These are phyloP conservation scores for Dastarcus helophoroides DNA, from an alignment of 2,888 invertebrate genomes.

Conservation along the genomic window DNA sequence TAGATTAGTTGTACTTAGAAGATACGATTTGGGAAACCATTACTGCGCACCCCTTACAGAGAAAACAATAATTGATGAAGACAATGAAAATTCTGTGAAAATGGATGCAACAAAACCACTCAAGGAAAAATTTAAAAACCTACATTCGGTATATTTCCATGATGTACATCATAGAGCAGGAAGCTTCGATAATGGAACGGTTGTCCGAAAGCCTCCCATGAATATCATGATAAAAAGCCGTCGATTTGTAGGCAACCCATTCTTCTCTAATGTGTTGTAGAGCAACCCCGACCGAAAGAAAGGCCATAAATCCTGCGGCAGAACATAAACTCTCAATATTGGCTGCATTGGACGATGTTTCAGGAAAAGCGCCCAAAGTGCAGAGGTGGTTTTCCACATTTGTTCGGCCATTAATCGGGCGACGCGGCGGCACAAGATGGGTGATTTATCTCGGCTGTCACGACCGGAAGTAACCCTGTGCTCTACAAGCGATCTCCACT, in stretches of 20 bases:
- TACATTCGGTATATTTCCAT: no score
- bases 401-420: slow-evolving; percentile 37
- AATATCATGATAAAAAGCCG: neutral
- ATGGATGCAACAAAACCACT: no score
- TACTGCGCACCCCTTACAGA: no score
- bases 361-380: slow-evolving; percentile 28
- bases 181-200: no score
- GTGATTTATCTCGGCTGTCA: slow-evolving; percentile 37
- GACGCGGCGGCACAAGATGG: slow-evolving; percentile 24
- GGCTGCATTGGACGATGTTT: slow-evolving; percentile 23
- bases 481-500: slow-evolving; percentile 36
- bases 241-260: slow-evolving; percentile 2
- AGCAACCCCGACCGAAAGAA: neutral
- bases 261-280: neutral
- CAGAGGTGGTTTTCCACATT: slow-evolving; percentile 38
- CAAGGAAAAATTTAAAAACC: no score
- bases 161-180: no score
- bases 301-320: slow-evolving; percentile 18
- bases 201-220: no score
- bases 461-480: slow-evolving; percentile 37
- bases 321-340: slow-evolving; percentile 25
- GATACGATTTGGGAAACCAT: no score
- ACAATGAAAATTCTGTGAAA: no score
- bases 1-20: no score
- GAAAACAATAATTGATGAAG: no score